Base-by-base conservation (phyloP, 2,113 vertebrate species). In the Chlamydotis undulata region DNA sequence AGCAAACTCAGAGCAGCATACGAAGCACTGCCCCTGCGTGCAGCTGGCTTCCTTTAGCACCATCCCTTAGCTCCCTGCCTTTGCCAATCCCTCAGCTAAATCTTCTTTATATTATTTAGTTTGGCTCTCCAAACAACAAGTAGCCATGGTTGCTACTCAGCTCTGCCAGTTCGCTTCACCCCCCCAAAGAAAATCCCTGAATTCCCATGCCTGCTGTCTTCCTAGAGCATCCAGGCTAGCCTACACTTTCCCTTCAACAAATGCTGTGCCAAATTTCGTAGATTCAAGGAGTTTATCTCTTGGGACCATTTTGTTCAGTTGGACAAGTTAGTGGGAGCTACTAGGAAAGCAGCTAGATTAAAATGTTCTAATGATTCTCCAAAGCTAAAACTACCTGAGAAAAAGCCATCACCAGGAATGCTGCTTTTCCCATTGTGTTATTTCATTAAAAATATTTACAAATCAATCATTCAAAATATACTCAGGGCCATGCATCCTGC, bases 21-120 rank as follows among this genome's bases (percentile, higher is more conserved):
- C 16, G 65, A 87, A 87, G 53, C 57, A 28, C 6, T 56, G 65
- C 31, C 31, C 22, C n/a, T 0, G 1, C 0, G 0, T 26, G 65
- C 73, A 95, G 52, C 33, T 74, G 77, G 68, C 43, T 43, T 82
- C 69, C 84, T n/a, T 78, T 3, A 55, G 71, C 45, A 73, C 13
- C 5, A 9, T 37, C 60, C 69, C 68, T 65, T 59, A 65, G 50
- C 29, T 80, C 47, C 37, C 49, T 71, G 65, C 18, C 49, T 76
- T 70, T 60, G 76, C 41, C 39, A 77, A 50, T 63, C 37, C 57
- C n/a, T 68, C 73, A 59, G 67, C 19, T 61, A 92, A 71, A 68
- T 56, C 69, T n/a, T 87, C 71, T 87, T 89, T 35, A 49, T 24
- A n/a, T 18, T 49, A 52, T 45, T 81, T 67, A 28, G 21, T 78